A percentile compares a stretch with the other conserved stretches of the same genome.
phyloP scores from a whole-genome alignment of 2,113 vertebrate genomes.

The Theristicus caerulescens region DNA sequence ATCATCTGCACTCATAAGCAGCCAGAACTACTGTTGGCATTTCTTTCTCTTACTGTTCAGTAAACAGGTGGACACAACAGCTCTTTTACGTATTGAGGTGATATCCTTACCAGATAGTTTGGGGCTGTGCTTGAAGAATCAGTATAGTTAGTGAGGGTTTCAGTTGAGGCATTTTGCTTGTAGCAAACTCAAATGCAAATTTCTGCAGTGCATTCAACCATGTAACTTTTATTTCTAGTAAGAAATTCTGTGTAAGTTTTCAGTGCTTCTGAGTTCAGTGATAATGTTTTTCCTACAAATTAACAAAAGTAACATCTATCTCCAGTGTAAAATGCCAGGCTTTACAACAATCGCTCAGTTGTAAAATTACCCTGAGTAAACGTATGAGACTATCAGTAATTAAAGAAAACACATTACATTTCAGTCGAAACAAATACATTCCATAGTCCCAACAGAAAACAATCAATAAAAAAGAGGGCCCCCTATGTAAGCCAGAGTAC shows the following conservation, averaged over 20 bases:
- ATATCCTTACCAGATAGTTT: background rate
- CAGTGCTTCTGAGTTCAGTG: background rate
- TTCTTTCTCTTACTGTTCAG: background rate
- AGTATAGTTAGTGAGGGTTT: background rate
- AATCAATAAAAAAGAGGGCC: background rate
- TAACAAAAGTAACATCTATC: background rate
- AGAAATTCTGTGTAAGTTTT: background rate
- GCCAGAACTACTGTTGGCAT: background rate
- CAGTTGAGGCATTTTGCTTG: background rate
- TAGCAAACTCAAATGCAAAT: background rate
- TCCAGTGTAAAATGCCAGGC: background rate
- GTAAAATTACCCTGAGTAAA: background rate
- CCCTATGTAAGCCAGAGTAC: background rate
- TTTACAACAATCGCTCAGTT: background rate
- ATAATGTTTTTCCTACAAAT: background rate
- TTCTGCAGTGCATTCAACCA: background rate
- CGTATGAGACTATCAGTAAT: background rate
- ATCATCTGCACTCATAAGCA: background rate
- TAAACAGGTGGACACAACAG: background rate
- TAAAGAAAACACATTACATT: background rate
- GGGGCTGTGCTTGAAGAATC: background rate
- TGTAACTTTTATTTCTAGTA: background rate
- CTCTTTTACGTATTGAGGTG: background rate
- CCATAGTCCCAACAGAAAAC: background rate
- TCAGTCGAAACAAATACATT: background rate